Conservation (phyloP, 2,888 invertebrate genomes). For the Leistus spinibarbis region DNA sequence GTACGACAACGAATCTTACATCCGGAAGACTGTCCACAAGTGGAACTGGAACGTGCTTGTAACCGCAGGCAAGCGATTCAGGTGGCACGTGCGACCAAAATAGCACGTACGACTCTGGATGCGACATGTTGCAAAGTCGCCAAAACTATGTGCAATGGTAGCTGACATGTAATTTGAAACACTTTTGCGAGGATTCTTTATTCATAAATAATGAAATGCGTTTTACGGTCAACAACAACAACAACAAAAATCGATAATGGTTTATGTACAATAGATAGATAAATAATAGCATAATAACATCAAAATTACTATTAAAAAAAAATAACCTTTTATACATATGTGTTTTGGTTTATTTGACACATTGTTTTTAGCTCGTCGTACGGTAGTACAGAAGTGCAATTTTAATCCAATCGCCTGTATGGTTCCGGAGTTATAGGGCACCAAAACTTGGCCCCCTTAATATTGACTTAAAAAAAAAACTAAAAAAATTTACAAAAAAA, state of each 20-base stretch:
- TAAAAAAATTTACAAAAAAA: no score
- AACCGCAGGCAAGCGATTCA: not conserved
- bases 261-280: not conserved
- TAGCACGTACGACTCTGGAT: not conserved
- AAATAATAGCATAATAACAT: not conserved
- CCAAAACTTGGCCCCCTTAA: no score
- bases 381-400: no score
- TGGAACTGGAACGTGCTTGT: not conserved
- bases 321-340: not conserved
- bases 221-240: not conserved
- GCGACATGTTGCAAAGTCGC: not conserved
- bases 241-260: not conserved
- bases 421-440: no score
- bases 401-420: no score
- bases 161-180: not conserved
- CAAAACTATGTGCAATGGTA: not conserved
- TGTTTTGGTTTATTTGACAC: no score
- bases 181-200: not conserved
- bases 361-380: not conserved
- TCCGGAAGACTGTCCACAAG: not conserved
- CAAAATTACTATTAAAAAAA: not conserved
- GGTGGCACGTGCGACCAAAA: not conserved
- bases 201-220: not conserved
- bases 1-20: not conserved
- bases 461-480: no score